Percentiles rank a stretch among this genome's conserved stretches.
phyloP scores from a whole-genome alignment of 2,888 invertebrate genomes.

The Polymixis flavicincta region DNA sequence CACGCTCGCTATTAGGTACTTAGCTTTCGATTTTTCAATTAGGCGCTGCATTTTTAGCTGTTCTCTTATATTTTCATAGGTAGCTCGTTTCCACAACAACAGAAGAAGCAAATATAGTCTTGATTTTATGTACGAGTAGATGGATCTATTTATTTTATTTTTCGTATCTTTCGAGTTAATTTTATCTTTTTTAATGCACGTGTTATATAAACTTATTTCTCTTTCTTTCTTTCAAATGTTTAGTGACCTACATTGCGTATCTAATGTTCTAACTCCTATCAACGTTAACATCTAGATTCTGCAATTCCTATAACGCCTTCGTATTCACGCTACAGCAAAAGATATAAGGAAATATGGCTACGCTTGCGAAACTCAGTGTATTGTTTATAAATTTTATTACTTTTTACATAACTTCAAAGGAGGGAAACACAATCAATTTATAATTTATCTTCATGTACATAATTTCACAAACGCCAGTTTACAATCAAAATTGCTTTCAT shows the following conservation, averaged over 20 bases:
- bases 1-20: background rate
- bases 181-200: no score
- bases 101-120: background rate
- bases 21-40: no score
- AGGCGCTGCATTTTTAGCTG: background rate
- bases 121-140: background rate
- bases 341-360: background rate
- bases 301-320: background rate
- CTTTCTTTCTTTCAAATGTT: background rate
- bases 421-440: constrained; percentile 32
- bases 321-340: background rate
- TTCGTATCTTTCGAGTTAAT: background rate
- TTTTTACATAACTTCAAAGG: background rate
- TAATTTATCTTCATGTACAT: no score
- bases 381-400: constrained; percentile 16
- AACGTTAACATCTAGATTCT: no score
- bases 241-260: background rate
- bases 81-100: background rate
- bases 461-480: no score
- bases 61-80: background rate
- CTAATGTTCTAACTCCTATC: background rate
- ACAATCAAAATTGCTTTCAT: no score
- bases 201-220: no score
- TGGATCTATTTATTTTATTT: no score
- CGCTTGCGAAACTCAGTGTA: constrained; percentile 2